Evolutionary conservation across 2,113 vertebrate species (phyloP), one percentile per base, ranked within the genome.

Genomic region (Equus przewalskii): DNA sequence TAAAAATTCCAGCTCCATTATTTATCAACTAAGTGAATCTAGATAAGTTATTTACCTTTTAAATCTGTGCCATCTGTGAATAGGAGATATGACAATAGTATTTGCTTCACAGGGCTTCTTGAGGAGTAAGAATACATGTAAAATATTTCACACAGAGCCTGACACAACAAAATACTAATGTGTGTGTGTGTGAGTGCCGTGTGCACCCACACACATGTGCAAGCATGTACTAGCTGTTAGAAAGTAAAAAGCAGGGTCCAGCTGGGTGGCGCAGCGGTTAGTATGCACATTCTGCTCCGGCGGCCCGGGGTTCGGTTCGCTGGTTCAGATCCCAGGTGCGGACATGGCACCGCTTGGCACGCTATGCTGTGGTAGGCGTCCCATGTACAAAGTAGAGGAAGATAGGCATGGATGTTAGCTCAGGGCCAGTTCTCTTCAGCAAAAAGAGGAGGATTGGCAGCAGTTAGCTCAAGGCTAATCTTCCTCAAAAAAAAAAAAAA

Each of bases 91-190:
- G 4, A 67, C 41, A 65, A 84, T 14, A 91, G 62, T 46, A 62
- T 49, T n/a, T 90, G 75, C 58, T 90, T 92, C 81, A 69, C 16
- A 73, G 22, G 46, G 36, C 56, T 80, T 26, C 88, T 54, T 96
- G 36, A 94, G 15, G 16, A 84, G 56, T 70, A 89, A 83, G 51
- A 89, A 90, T 72, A 60, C 1, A 78, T 26, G 69, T 21, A 82
- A 87, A 93, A 24, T 49, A 83, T 64, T 86, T 91, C 62, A 64
- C 4, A 54, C 24, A 92, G 56, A 58, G 86, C 26, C 60, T 78
- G 46, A 70, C 62, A 93, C n/a, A 84, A 95, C 62, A 94, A 83
- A 85, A 95, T 56, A 56, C 54, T 65, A 92, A 92, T 46, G n/a
- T 49, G 64, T 67, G 49, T 69, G 12, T 85, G 30, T 65, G 60